Conservation (phyloP, 2,113 vertebrate species). For the Holacanthus passer region DNA sequence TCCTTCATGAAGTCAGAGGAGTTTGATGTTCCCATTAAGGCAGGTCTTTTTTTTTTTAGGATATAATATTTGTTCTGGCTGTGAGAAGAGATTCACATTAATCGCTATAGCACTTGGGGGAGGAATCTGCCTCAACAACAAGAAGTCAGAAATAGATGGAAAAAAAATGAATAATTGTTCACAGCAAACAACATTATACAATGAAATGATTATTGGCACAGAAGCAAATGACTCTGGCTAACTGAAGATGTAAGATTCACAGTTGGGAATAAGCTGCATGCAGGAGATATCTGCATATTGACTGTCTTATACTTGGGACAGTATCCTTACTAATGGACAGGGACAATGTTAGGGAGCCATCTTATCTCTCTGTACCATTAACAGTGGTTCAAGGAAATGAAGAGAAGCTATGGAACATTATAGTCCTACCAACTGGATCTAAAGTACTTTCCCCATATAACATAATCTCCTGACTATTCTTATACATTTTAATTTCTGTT, state of each 20-base stretch:
- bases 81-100: conserved; percentile 28
- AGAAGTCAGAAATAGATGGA: conserved; percentile 5
- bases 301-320: neutral
- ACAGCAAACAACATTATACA: conserved; percentile 43
- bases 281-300: conserved; percentile 21
- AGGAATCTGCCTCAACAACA: conserved; percentile 26
- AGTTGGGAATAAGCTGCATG: conserved; percentile 32
- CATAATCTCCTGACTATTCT: neutral
- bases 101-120: neutral
- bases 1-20: conserved; percentile 27
- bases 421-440: conserved; percentile 3
- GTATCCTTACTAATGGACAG: conserved; percentile 5
- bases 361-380: conserved; percentile 15
- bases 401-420: conserved; percentile 18
- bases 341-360: neutral
- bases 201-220: conserved; percentile 20
- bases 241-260: neutral
- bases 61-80: conserved; percentile 17
- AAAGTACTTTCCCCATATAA: neutral
- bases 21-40: conserved; percentile 21
- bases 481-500: neutral
- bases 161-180: conserved; percentile 4
- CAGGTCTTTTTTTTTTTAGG: conserved; percentile 35
- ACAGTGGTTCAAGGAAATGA: conserved; percentile 10
- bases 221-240: conserved; percentile 15